Percentiles rank a stretch among this genome's conserved stretches.
phyloP scores from a whole-genome alignment of 2,113 vertebrate species.

The Phylloscopus trochiloides region DNA sequence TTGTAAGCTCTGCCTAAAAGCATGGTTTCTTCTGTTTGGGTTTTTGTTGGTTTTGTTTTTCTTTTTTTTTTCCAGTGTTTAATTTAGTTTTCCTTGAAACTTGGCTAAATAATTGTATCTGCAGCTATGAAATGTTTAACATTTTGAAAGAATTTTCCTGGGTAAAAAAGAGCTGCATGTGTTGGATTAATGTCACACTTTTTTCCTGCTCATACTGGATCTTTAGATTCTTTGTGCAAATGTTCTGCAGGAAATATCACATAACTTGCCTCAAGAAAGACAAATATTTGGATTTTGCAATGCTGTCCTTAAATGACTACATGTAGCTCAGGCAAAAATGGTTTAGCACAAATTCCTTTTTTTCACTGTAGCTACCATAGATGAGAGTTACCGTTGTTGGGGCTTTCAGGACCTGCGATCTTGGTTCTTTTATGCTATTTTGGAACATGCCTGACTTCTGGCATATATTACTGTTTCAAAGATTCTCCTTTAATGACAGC shows the following conservation, averaged over 20 bases:
- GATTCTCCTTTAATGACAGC: background rate
- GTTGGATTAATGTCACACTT: background rate
- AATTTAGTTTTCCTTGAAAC: background rate
- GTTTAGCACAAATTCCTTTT: background rate
- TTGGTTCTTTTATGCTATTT: background rate
- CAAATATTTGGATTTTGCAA: constrained; percentile 60
- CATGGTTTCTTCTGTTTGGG: background rate
- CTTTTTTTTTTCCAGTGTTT: background rate
- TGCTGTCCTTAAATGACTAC: constrained; percentile 42
- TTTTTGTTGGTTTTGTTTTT: too few relatives aligned
- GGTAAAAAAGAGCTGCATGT: background rate
- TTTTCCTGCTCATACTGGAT: background rate
- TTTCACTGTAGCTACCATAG: background rate
- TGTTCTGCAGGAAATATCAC: constrained; percentile 39
- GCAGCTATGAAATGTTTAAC: background rate
- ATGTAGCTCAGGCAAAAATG: background rate
- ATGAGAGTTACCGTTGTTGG: background rate
- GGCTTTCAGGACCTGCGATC: background rate
- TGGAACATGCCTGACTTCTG: background rate
- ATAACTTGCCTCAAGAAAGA: constrained; percentile 24
- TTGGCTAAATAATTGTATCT: background rate
- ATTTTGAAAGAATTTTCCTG: background rate
- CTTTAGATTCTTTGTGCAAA: constrained; percentile 26
- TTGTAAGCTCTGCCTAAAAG: background rate
- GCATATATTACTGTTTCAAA: background rate